Conservation (phyloP, 2,113 vertebrate species). For the Henicopernis longicauda region DNA sequence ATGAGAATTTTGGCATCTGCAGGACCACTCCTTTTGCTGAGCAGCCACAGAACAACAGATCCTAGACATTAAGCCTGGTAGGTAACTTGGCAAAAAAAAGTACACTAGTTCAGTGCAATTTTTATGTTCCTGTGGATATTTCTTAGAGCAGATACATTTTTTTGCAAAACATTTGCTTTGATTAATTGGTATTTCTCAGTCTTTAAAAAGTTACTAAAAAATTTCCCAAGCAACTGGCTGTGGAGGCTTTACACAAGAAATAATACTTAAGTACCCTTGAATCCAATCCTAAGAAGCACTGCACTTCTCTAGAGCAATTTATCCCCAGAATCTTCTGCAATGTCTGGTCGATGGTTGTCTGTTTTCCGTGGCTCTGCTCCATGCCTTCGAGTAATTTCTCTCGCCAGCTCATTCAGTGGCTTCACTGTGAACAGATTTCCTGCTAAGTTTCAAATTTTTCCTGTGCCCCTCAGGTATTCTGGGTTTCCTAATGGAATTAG, state of each 20-base stretch:
- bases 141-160: not conserved
- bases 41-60: not conserved
- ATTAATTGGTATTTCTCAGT: not conserved
- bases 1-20: not conserved
- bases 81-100: not conserved
- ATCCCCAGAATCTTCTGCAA: not conserved
- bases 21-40: not conserved
- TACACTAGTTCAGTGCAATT: not conserved
- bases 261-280: not conserved
- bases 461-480: not conserved
- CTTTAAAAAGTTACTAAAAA: not conserved
- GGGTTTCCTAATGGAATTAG: not conserved
- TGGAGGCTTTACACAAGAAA: not conserved
- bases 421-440: not conserved
- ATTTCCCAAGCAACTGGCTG: not conserved
- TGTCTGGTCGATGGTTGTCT: not conserved
- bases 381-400: not conserved
- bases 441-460: not conserved
- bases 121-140: not conserved
- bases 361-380: slow-evolving; percentile 16
- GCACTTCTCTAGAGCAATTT: not conserved
- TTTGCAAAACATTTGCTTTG: not conserved
- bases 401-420: not conserved
- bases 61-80: not conserved
- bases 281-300: not conserved